Conservation (phyloP, 2,888 invertebrate species). For the Standfussiana lucernea region DNA sequence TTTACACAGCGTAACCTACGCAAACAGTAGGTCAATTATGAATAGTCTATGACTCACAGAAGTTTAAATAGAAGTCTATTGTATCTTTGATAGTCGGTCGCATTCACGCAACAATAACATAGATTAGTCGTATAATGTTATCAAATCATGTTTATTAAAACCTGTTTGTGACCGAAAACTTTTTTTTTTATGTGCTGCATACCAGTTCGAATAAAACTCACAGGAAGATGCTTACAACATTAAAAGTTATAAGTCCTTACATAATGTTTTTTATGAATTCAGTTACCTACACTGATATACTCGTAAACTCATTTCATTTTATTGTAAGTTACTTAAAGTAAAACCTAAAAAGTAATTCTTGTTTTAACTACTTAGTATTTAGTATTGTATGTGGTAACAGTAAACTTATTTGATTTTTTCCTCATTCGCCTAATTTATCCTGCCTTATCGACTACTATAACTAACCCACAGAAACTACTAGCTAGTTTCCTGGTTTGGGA, state of each 20-base stretch:
- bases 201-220: slow-evolving; percentile 5
- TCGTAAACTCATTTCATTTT: too few relatives aligned
- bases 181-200: neutral
- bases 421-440: neutral
- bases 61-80: slow-evolving; percentile 20
- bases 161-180: slow-evolving; percentile 19
- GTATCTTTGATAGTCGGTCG: slow-evolving; percentile 11
- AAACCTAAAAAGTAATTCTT: neutral
- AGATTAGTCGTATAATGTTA: slow-evolving; percentile 22
- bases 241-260: neutral
- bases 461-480: neutral
- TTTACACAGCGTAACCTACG: slow-evolving; percentile 24
- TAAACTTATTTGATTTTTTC: neutral
- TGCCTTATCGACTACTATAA: neutral
- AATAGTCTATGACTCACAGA: slow-evolving; percentile 44
- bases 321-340: neutral
- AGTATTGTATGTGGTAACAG: neutral
- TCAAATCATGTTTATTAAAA: slow-evolving; percentile 33
- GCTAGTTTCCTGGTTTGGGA: neutral
- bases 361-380: neutral
- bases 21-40: slow-evolving; percentile 20
- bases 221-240: neutral
- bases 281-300: too few relatives aligned
- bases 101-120: slow-evolving; percentile 11
- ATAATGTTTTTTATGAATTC: too few relatives aligned